Evolutionary conservation across 2,888 invertebrate genomes (phyloP).

Genomic region (Hydropsyche betteni): DNA sequence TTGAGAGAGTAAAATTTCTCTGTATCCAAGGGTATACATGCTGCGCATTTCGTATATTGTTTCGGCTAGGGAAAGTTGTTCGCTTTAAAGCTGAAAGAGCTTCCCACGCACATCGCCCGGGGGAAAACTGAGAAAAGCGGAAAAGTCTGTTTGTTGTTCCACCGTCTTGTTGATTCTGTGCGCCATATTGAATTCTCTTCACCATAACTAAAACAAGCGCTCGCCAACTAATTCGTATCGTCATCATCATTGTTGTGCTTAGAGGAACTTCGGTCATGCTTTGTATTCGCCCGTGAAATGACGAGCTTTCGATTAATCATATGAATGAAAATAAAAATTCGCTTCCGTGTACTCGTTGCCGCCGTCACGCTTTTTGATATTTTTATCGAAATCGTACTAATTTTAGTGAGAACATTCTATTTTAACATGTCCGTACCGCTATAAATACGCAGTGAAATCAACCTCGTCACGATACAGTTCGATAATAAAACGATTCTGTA

Average conservation of each 20-base stretch:
- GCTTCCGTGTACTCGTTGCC: no score
- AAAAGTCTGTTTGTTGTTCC: constrained; percentile 26
- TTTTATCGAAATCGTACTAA: constrained; percentile 8
- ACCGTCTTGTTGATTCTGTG: constrained; percentile 29
- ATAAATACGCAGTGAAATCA: constrained; percentile 25
- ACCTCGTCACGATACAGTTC: constrained; percentile 27
- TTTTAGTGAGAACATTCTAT: constrained; percentile 33
- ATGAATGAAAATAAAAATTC: no score
- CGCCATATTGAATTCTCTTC: constrained; percentile 2
- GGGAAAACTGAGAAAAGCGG: constrained; percentile 20
- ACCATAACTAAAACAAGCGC: constrained; percentile 2
- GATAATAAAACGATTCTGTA: background rate
- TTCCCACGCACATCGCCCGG: constrained; percentile 8
- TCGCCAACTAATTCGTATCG: background rate
- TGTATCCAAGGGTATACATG: no score
- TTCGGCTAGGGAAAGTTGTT: background rate
- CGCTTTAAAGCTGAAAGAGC: background rate
- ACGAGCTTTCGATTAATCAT: no score
- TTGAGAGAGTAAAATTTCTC: no score
- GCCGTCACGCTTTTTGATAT: no score
- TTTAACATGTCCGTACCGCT: constrained; percentile 14
- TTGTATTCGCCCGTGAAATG: background rate
- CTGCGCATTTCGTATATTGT: no score
- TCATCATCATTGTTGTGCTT: background rate
- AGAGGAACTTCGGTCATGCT: background rate